Percentiles rank a stretch among this genome's conserved stretches.
Evolutionary conservation across 2,797 vertebrate genomes (phyloP).

Genomic region (Micrastur ruficollis): DNA sequence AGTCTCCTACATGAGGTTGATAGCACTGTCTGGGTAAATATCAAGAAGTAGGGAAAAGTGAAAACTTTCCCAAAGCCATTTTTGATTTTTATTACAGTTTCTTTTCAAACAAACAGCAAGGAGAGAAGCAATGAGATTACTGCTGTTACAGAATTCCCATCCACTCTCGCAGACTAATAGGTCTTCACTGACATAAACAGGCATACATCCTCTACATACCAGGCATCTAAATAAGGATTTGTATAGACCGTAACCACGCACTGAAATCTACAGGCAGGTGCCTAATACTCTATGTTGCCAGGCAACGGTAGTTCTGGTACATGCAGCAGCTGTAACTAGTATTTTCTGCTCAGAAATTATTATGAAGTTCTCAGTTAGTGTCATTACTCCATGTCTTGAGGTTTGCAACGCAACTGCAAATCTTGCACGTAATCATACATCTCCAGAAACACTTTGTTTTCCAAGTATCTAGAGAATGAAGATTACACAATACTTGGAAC

Average conservation of each 20-base stretch:
- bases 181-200: background rate
- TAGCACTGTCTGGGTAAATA: background rate
- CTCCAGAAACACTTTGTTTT: conserved; percentile 3
- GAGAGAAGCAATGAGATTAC: background rate
- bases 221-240: background rate
- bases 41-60: background rate
- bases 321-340: background rate
- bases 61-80: background rate
- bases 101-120: background rate
- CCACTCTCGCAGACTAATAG: background rate
- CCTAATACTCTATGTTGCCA: background rate
- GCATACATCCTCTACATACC: background rate
- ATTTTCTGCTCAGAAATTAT: background rate
- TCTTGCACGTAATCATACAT: background rate
- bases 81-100: background rate
- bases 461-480: background rate
- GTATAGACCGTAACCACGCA: background rate
- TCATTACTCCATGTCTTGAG: background rate
- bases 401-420: background rate
- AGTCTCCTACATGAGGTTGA: background rate
- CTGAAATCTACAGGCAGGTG: background rate
- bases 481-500: conserved; percentile 39
- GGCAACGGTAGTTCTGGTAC: background rate
- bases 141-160: background rate
- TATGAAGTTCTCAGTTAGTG: background rate